Evolutionary conservation across 2,888 invertebrate genomes (phyloP), one percentile per base, ranked within the genome.

Genomic region (Chamaedrilus cognettii): DNA sequence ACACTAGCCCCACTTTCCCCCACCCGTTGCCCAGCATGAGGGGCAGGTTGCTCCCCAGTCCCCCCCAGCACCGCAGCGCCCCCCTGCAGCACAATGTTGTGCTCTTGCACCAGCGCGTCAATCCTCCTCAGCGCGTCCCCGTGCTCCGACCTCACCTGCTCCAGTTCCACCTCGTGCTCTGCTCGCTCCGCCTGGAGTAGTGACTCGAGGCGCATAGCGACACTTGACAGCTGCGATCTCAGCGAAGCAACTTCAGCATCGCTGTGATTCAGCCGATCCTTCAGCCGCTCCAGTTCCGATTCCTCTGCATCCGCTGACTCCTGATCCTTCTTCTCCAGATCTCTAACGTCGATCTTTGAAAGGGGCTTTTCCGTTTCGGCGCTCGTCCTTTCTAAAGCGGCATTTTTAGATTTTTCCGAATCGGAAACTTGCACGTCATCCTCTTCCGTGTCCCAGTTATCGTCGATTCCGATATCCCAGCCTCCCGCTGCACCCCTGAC

Each of bases 41-140:
- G n/a, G n/a, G n/a, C n/a, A n/a, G n/a, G n/a, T n/a, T n/a, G n/a
- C n/a, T n/a, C n/a, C n/a, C n/a, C n/a, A n/a, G n/a, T n/a, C n/a
- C 34, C 33, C 58, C 58, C 3, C 32, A 58, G 23, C 58, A 32
- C 11, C 34, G n/a, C n/a, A n/a, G n/a, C n/a, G n/a, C n/a, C n/a
- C n/a, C n/a, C n/a, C n/a, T n/a, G 34, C n/a, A 62, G 33, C 30
- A 62, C 31, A 32, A 62, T 51, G 62, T 62, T 62, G 49, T 62
- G 62, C 32, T 58, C 65, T 32, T 28, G 59, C 15, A 56, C 65
- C 23, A 59, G 31, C 5, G 58, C 65, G 60, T 59, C 49, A 2
- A 56, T 49, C 23, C 50, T 19, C n/a, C 34, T 33, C 58, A 65
- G 23, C 3, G 65, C 65, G n/a, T 63, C 50, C 4, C 30, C n/a